Conservation (phyloP, 1,140 invertebrate species). For the Apis cerana region DNA sequence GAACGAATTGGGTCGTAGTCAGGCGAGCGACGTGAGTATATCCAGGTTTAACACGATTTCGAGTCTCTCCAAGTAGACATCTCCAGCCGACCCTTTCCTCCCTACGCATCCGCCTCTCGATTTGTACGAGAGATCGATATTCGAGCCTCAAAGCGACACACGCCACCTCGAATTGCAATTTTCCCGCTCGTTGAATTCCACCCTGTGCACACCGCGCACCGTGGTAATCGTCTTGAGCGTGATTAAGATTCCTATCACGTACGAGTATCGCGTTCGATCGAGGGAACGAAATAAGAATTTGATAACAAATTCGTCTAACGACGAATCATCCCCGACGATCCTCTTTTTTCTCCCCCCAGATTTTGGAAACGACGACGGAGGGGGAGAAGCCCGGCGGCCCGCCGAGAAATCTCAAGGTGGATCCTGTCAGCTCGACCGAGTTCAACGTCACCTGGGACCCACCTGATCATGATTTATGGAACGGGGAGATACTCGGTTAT, state of each 20-base stretch:
- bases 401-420: slow-evolving; percentile 91
- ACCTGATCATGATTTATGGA: slow-evolving; percentile 92
- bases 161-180: not conserved
- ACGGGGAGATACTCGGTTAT: slow-evolving; percentile 95
- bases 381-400: slow-evolving; percentile 88
- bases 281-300: not conserved
- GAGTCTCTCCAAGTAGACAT: not conserved
- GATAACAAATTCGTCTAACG: not conserved
- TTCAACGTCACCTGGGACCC: slow-evolving; percentile 94
- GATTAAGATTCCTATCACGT: slow-evolving; percentile 9
- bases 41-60: not conserved
- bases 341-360: slow-evolving; percentile 82
- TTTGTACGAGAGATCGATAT: not conserved
- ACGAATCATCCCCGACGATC: not conserved
- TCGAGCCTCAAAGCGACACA: not conserved
- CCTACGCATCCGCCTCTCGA: not conserved
- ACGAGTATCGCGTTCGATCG: not conserved
- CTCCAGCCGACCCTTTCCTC: not conserved
- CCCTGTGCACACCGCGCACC: not conserved
- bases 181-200: slow-evolving; percentile 18
- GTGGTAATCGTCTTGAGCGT: not conserved
- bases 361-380: slow-evolving; percentile 78
- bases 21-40: slow-evolving; percentile 89
- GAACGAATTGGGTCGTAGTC: slow-evolving; percentile 92
- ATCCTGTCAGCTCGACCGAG: slow-evolving; percentile 94